Base-by-base conservation (phyloP, 2,888 invertebrate genomes). In the Chrysolina americana region DNA sequence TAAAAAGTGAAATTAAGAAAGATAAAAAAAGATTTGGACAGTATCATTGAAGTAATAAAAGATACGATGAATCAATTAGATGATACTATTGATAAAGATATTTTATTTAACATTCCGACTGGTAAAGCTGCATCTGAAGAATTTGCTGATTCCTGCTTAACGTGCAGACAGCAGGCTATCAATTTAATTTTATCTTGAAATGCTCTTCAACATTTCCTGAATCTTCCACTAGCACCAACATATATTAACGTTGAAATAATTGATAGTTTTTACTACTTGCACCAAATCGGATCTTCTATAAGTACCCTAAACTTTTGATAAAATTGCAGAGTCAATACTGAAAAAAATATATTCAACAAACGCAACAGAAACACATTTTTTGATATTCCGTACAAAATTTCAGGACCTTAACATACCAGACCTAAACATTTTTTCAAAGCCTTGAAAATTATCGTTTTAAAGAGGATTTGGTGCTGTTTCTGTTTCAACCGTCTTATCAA, bases 361-460 rank as follows among this genome's bases (percentile, higher is more conserved):
- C 62, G 82, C 84, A 44, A 47, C 75, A 62, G 79, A 80, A 73
- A 75, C 84, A 15, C 79, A 82, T 77, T 53, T 83, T 75, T 75
- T 21, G 71, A 71, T 71, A n/a, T 73, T n/a, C 63, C 68, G 6
- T 73, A 68, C 41, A 69, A 65, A 70, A 73, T 73, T 73, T 9
- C 64, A 15, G 41, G 64, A 64, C 64, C 64, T 64, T 77, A 72
- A 65, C 84, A 86, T 81, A 75, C 50, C 6, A 81, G 82, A 78
- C 85, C 84, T 13, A 80, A 41, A 41, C 78, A 82, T 81, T 83
- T 85, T 81, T 79, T 36, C 69, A 75, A 80, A 80, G 78, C 69
- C 77, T 85, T 13, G 82, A 82, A 78, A 85, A 85, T 80, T 80
- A 73, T 75, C 76, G 80, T 65, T 84, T 85, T 59, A 84, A 85